A percentile compares a stretch with the other conserved stretches of the same genome.
These are phyloP conservation scores for Tokudaia tokunoshimensis DNA, from an alignment of 2,797 vertebrate species.

Conservation along the genomic window DNA sequence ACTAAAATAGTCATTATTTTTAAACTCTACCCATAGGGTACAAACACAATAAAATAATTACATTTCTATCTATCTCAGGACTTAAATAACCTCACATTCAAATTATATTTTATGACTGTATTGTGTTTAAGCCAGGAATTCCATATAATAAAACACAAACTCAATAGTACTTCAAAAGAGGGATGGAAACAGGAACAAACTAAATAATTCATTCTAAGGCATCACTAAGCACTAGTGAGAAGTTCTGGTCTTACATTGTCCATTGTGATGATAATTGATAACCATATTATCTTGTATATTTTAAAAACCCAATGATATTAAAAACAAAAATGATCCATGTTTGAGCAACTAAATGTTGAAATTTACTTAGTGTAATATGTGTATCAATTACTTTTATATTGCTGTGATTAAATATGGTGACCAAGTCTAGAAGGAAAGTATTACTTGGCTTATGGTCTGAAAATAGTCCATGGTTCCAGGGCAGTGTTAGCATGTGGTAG, in stretches of 20 bases:
- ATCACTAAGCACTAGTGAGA: background rate
- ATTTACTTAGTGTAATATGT: background rate
- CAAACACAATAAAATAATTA: background rate
- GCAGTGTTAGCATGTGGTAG: background rate
- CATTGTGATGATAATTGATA: background rate
- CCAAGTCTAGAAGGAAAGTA: background rate
- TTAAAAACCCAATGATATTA: background rate
- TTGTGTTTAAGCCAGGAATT: background rate
- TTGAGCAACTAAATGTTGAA: background rate
- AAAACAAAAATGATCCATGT: background rate
- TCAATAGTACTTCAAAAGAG: background rate
- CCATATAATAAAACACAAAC: background rate
- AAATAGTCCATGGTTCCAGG: background rate
- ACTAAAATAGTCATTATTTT: slow-evolving; percentile 1
- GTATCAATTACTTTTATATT: background rate
- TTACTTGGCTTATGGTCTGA: background rate
- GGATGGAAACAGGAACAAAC: background rate
- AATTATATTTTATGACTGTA: background rate
- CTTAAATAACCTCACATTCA: background rate
- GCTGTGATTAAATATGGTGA: background rate
- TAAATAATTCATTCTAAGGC: background rate
- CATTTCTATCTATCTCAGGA: background rate
- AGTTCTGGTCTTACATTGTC: background rate
- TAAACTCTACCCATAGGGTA: background rate
- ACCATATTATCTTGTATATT: background rate